Conservation (phyloP, 2,113 vertebrate genomes). For the Pachyramphus minor region DNA sequence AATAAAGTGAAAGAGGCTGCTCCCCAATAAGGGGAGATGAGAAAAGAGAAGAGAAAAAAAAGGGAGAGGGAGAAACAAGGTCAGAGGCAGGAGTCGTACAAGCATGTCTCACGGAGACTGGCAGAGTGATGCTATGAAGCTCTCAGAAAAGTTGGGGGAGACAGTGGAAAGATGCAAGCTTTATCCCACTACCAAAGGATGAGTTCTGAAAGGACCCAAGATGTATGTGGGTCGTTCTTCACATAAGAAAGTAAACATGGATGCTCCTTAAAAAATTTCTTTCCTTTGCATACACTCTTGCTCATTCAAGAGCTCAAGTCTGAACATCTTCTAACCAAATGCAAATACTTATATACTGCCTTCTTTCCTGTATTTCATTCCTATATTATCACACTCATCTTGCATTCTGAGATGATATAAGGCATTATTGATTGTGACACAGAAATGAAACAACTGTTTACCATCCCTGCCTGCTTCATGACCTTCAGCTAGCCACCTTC, state of each 20-base stretch:
- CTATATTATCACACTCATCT: background rate
- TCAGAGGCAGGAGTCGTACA: background rate
- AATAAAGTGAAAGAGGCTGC: background rate
- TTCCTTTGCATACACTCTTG: background rate
- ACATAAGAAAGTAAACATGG: background rate
- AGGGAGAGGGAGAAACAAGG: background rate
- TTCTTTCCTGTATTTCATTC: background rate
- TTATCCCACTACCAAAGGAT: background rate
- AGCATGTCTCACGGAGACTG: background rate
- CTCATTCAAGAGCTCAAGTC: background rate
- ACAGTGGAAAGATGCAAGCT: background rate
- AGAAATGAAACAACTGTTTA: background rate
- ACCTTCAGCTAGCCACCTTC: background rate
- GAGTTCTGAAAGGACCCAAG: background rate
- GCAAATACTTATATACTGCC: background rate
- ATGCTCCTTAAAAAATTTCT: background rate
- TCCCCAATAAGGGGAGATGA: background rate
- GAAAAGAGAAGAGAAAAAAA: background rate
- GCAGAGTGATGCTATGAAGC: background rate
- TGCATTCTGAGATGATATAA: background rate
- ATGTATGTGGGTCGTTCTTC: background rate
- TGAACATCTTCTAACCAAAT: background rate
- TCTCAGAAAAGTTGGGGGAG: background rate
- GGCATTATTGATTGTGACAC: background rate
- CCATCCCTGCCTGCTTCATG: background rate